phyloP scores from a whole-genome alignment of 2,113 vertebrate species.

The Micronycteris hirsuta region DNA sequence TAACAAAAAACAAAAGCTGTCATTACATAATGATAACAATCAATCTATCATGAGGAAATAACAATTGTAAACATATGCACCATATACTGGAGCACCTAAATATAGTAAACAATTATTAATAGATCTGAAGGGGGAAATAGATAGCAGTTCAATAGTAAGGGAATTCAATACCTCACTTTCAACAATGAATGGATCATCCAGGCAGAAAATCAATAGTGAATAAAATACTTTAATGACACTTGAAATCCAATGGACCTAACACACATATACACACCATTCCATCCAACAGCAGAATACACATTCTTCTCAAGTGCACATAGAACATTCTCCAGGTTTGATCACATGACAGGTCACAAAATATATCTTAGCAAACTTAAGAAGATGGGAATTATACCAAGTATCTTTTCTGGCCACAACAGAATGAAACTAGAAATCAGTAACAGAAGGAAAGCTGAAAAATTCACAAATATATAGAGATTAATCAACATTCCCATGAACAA shows the following conservation, averaged over 20 bases:
- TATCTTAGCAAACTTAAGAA: too few species aligned
- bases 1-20: neutral
- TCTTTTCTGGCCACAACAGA: too few species aligned
- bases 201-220: neutral
- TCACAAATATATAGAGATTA: too few species aligned
- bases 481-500: too few species aligned
- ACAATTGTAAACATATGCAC: neutral
- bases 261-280: neutral
- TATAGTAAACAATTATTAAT: neutral
- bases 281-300: neutral
- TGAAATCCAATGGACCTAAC: neutral
- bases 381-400: too few species aligned
- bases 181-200: neutral
- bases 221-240: neutral
- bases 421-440: too few species aligned
- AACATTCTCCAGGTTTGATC: too few species aligned
- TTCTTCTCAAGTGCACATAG: too few species aligned
- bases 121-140: neutral
- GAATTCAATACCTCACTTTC: neutral
- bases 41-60: neutral
- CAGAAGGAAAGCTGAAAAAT: too few species aligned
- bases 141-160: neutral
- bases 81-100: neutral
- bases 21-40: neutral
- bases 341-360: too few species aligned